Base-by-base conservation (phyloP, 2,113 vertebrate genomes). In the Myodes glareolus region DNA sequence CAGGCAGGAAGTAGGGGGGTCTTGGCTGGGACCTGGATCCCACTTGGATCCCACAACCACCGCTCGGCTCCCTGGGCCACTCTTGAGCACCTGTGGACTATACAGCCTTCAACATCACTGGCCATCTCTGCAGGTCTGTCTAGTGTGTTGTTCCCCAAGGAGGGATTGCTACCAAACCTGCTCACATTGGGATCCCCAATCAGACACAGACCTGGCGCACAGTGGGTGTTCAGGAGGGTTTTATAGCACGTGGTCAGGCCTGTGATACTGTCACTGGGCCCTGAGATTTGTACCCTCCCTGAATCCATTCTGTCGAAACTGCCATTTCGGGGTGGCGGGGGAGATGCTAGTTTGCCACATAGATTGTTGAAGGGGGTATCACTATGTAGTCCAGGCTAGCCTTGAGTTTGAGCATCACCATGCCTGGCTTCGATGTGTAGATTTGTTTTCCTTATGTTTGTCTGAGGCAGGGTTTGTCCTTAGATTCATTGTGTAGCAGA, bases 291-390 rank as follows among this genome's bases (percentile, higher is more conserved):
- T 39, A 12, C 3, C 5, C 19, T 29, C 42, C 8, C 23, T 27
- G 58, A 0, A 1, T 61, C 73, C 50, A 1, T 17, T 19, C n/a
- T 19, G 23, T 39, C n/a, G 0, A 21, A 27, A 0, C 70, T 13
- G 1, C 45, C 33, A 0, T 50, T 58, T 58, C 0, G 55, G 55
- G 17, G 55, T 6, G 17, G 52, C 4, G 52, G 5, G 55, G 63
- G 25, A 29, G 47, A 55, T 58, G 29, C 3, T 33, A 27, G 1
- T 85, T 14, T 42, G 31, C 33, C 16, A 3, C 45, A 11, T 12
- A 12, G 21, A 29, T 63, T 29, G 4, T n/a, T 9, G 52, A n/a
- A 33, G 10, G 8, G 14, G 70, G 27, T 31, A 58, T 58, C n/a
- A 42, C 25, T 73, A 6, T 42, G n/a, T 89, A 89, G 52, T n/a